Conservation (phyloP, 30 jellyfish, hydroid and myxozoan species). For the Morbakka virulenta region DNA sequence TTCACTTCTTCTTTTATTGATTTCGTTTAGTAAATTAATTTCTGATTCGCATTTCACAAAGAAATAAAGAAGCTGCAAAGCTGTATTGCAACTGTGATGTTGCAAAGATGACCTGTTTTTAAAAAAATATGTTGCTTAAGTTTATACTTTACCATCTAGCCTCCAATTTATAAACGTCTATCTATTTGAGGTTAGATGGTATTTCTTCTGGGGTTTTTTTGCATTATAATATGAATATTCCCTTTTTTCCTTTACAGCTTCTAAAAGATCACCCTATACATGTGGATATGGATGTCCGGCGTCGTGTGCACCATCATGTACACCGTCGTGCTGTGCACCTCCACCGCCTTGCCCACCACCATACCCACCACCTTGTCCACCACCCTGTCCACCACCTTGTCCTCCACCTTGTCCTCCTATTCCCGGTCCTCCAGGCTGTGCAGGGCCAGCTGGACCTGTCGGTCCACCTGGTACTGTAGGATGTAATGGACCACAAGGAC, state of each 20-base stretch:
- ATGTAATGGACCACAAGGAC: constrained; percentile 99
- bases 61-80: no score
- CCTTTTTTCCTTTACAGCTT: constrained; percentile 53
- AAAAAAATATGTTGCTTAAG: no score
- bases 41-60: no score
- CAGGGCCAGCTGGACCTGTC: constrained; percentile 94
- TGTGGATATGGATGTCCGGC: constrained; percentile 91
- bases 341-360: constrained; percentile 84
- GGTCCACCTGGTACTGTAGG: constrained; percentile 99
- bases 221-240: no score
- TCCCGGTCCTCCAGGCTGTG: constrained; percentile 94
- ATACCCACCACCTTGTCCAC: constrained; percentile 81
- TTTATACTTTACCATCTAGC: no score
- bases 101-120: no score
- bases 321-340: constrained; percentile 77
- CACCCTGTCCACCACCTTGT: constrained; percentile 86
- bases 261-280: constrained; percentile 86
- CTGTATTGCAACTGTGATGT: no score
- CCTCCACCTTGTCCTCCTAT: constrained; percentile 96
- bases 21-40: no score
- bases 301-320: constrained; percentile 82
- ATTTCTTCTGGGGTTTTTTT: no score
- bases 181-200: no score
- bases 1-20: no score
- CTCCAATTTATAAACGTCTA: no score